A percentile compares a stretch with the other conserved stretches of the same genome.
phyloP scores from a whole-genome alignment of 2,888 invertebrate genomes.

The Ormyrus rosae region DNA sequence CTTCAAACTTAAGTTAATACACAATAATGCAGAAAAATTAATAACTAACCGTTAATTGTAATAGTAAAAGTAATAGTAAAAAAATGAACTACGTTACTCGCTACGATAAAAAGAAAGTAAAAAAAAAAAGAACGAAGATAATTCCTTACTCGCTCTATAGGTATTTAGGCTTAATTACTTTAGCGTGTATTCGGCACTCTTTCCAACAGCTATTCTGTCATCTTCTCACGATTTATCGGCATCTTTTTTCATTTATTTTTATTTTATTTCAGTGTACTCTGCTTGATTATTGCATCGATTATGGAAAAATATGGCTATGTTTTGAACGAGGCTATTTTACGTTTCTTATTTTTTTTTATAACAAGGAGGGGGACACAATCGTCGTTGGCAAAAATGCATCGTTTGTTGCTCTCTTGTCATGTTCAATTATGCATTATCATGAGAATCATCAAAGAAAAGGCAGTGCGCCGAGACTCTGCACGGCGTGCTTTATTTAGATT shows the following conservation, averaged over 20 bases:
- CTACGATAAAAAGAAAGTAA: conserved; percentile 55
- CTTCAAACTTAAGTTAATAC: conserved; percentile 33
- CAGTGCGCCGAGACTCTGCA: conserved; percentile 58
- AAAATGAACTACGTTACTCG: conserved; percentile 40
- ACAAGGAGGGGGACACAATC: conserved; percentile 68
- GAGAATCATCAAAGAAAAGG: conserved; percentile 67
- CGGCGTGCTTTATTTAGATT: not conserved
- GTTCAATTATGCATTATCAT: conserved; percentile 50
- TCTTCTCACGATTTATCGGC: conserved; percentile 55
- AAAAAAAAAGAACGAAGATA: conserved; percentile 51
- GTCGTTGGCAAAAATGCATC: conserved; percentile 64
- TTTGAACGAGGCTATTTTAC: conserved; percentile 58
- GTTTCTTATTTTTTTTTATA: conserved; percentile 56
- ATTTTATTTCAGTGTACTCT: conserved; percentile 57
- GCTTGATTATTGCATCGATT: conserved; percentile 73
- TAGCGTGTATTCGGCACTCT: conserved; percentile 66
- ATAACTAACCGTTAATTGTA: conserved; percentile 29
- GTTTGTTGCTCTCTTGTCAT: conserved; percentile 61
- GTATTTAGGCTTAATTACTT: conserved; percentile 27
- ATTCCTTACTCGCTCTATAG: conserved; percentile 36
- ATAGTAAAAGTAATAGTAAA: conserved; percentile 41
- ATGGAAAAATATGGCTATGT: conserved; percentile 76
- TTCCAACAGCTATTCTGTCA: conserved; percentile 63
- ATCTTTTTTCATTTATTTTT: conserved; percentile 58
- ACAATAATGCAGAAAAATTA: conserved; percentile 36